These are phyloP conservation scores for Geothlypis trichas DNA, from an alignment of 2,113 vertebrate species.

Conservation along the genomic window DNA sequence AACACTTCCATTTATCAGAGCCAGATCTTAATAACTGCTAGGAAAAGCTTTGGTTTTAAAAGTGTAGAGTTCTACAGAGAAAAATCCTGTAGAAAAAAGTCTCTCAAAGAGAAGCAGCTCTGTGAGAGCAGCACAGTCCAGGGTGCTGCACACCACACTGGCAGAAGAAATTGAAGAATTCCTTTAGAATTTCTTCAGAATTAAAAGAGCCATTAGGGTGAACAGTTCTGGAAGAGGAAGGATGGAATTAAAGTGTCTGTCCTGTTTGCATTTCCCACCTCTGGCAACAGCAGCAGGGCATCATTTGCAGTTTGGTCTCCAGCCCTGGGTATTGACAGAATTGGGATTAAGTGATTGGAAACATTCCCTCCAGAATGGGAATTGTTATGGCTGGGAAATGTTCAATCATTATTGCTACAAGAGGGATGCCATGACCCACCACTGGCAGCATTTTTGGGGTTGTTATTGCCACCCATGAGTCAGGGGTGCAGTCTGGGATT, in stretches of 20 bases:
- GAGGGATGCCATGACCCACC: neutral
- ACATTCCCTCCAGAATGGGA: neutral
- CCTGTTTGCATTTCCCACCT: neutral
- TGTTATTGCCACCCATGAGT: neutral
- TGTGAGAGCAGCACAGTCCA: neutral
- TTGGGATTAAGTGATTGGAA: neutral
- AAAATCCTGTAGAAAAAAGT: neutral
- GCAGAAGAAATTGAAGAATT: neutral
- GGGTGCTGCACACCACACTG: neutral
- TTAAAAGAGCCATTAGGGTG: fast-evolving
- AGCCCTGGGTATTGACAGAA: neutral
- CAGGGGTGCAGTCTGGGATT: neutral
- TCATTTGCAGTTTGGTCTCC: neutral
- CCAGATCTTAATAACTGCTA: neutral
- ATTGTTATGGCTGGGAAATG: neutral
- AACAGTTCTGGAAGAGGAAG: neutral
- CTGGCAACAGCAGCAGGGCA: neutral
- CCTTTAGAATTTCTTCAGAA: neutral
- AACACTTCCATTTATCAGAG: neutral
- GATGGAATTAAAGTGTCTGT: neutral
- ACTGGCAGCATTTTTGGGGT: neutral
- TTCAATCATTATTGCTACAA: neutral
- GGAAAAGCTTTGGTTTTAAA: neutral
- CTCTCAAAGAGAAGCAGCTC: neutral
- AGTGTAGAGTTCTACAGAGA: neutral